Percentiles rank a stretch among this genome's conserved stretches.
Evolutionary conservation across 2,113 vertebrate species (phyloP).

Genomic region (Sapajus apella): DNA sequence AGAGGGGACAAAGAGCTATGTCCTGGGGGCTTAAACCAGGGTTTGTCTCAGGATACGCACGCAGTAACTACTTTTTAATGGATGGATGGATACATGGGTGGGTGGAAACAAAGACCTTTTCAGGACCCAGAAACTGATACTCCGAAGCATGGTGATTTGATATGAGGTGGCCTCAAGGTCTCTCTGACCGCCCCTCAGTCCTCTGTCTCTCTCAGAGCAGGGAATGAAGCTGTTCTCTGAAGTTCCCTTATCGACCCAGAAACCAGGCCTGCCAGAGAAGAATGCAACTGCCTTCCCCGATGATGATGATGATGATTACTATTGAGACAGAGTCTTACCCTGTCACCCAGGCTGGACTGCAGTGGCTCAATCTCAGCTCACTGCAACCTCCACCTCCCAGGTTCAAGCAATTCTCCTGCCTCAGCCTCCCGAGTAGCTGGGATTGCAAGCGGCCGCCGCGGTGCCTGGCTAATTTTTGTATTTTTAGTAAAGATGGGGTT

Average conservation of each 20-base stretch:
- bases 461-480: too few species aligned
- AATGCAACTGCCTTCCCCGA: neutral
- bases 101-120: neutral
- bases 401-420: too few species aligned
- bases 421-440: too few species aligned
- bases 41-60: neutral
- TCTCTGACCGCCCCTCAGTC: neutral
- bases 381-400: too few species aligned
- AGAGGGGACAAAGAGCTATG: fast-evolving
- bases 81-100: neutral
- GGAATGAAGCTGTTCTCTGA: neutral
- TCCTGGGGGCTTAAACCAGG: neutral
- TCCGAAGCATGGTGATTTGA: neutral
- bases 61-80: neutral
- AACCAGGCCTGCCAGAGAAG: neutral
- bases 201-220: neutral
- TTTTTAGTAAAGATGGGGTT: too few species aligned
- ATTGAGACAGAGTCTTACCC: too few species aligned
- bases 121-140: neutral
- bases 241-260: neutral
- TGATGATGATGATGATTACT: too few species aligned
- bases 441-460: fast-evolving
- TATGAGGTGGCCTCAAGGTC: neutral
- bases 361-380: too few species aligned
- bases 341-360: too few species aligned